These are phyloP conservation scores for Onychostoma macrolepis DNA, from an alignment of 2,113 vertebrate species.

Conservation along the genomic window DNA sequence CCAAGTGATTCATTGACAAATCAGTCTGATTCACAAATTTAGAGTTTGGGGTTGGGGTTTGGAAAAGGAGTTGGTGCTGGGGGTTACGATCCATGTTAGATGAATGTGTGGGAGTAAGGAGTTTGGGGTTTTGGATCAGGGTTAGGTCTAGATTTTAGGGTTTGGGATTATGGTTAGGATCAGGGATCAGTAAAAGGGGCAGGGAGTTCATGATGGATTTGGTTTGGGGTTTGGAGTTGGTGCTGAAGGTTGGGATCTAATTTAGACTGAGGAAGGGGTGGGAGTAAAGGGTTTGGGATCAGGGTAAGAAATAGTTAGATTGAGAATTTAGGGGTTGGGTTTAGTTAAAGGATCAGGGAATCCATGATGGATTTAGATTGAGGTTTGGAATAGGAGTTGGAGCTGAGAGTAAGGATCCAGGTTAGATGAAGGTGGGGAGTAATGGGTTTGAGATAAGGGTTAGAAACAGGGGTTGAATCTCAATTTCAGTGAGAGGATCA, in stretches of 20 bases:
- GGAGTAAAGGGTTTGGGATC: background rate
- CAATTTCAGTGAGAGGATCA: background rate
- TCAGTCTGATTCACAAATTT: no score
- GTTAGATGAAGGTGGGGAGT: background rate
- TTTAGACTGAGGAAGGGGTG: background rate
- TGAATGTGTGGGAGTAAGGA: no score
- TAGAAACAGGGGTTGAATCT: background rate
- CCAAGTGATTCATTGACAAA: background rate
- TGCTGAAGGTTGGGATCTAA: background rate
- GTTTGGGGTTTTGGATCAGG: background rate
- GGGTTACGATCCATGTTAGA: background rate
- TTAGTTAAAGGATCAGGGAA: background rate
- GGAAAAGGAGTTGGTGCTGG: no score
- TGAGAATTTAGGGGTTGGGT: background rate
- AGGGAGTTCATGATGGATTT: background rate
- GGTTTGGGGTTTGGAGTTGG: background rate
- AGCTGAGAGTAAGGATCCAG: background rate
- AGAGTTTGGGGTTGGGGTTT: no score
- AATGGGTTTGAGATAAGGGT: background rate
- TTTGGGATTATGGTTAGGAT: background rate
- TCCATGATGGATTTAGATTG: background rate
- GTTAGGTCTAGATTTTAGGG: background rate
- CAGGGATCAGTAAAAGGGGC: background rate
- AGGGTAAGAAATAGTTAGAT: background rate
- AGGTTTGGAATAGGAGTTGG: background rate